phyloP scores from a whole-genome alignment of 2,797 vertebrate genomes.

The Gastrophryne carolinensis region DNA sequence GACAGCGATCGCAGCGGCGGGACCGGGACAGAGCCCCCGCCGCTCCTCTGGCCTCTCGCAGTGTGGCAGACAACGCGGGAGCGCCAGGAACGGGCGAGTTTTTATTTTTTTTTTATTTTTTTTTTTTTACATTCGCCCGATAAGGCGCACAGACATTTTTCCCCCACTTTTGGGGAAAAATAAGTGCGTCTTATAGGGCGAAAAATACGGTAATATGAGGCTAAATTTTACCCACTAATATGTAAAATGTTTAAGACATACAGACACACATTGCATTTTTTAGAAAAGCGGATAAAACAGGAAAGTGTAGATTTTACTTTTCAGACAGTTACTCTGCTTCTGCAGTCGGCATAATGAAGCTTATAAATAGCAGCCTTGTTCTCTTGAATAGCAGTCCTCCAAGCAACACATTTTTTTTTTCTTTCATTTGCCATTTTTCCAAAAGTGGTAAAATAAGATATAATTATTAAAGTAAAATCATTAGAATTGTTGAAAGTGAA shows the following conservation, averaged over 20 bases:
- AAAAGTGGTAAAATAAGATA: constrained; percentile 22
- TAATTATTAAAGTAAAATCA: constrained; percentile 27
- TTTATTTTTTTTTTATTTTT: no score
- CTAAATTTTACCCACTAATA: no score
- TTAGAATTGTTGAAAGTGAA: constrained; percentile 20
- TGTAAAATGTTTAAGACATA: constrained; percentile 4
- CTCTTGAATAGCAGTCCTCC: constrained; percentile 21
- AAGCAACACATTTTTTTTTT: constrained; percentile 8
- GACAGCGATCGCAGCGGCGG: no score
- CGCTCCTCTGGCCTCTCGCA: no score
- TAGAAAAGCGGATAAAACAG: constrained; percentile 19
- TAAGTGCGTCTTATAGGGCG: no score
- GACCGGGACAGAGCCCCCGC: no score
- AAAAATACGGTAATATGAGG: no score
- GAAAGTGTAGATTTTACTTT: constrained; percentile 12
- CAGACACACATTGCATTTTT: constrained; percentile 20
- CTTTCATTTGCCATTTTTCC: constrained; percentile 26
- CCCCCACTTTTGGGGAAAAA: no score
- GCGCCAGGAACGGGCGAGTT: no score
- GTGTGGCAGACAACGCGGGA: no score
- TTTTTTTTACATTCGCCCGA: no score
- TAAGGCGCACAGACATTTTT: no score
- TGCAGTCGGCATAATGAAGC: constrained; percentile 4
- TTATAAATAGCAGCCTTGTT: constrained; percentile 34
- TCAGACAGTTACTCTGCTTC: constrained; percentile 13